Percentiles rank a stretch among this genome's conserved stretches.
These are phyloP conservation scores for Hipposideros armiger DNA, from an alignment of 2,113 vertebrate genomes.

Conservation along the genomic window DNA sequence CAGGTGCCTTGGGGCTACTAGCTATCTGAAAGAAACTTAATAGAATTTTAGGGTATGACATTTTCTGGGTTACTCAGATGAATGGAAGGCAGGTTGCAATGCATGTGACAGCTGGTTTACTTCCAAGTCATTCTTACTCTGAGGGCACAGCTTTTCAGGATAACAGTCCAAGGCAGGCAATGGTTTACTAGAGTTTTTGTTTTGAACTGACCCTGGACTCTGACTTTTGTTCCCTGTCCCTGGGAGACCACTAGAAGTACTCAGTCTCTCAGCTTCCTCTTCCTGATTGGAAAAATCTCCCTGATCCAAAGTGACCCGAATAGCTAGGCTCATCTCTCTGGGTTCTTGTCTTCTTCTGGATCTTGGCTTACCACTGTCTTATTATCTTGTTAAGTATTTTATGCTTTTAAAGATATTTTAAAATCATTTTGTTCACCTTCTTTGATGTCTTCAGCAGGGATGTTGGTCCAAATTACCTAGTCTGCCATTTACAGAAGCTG, in stretches of 20 bases:
- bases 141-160: not conserved
- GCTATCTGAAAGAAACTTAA: not conserved
- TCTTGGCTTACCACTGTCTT: not conserved
- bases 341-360: not conserved
- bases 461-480: not conserved
- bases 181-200: not conserved
- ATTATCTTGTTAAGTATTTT: not conserved
- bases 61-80: not conserved
- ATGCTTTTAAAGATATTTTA: not conserved
- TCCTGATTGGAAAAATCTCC: not conserved
- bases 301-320: not conserved
- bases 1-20: not conserved
- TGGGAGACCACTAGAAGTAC: not conserved
- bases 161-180: not conserved
- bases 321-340: not conserved
- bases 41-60: not conserved
- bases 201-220: slow-evolving; percentile 35
- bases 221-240: not conserved
- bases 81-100: not conserved
- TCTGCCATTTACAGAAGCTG: not conserved
- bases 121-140: not conserved
- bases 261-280: not conserved
- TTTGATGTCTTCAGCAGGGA: not conserved
- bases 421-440: not conserved
- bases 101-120: not conserved